Conservation (phyloP, 2,113 vertebrate species). For the Gasterosteus nipponicus region DNA sequence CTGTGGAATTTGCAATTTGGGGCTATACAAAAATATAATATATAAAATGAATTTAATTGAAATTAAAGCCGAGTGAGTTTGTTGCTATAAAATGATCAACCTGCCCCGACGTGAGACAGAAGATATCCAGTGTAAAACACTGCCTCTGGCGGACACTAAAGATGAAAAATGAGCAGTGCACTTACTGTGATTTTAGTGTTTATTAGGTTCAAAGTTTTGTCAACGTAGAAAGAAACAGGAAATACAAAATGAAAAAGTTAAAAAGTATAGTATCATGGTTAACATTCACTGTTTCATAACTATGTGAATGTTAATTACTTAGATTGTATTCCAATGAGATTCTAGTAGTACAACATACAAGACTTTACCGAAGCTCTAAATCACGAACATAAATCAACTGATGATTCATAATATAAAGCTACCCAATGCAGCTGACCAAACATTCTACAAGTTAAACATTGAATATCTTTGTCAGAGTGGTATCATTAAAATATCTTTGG, state of each 20-base stretch:
- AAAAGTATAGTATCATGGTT: slow-evolving; percentile 10
- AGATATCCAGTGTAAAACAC: too few species aligned
- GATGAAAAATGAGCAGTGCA: not conserved
- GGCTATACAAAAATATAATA: too few species aligned
- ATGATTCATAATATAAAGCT: not conserved
- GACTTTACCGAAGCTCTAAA: not conserved
- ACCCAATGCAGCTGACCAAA: not conserved
- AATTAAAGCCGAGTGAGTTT: too few species aligned
- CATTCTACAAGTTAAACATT: not conserved
- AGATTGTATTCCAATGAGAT: slow-evolving; percentile 7
- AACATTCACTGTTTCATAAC: slow-evolving; percentile 4
- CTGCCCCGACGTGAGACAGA: too few species aligned
- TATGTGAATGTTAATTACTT: not conserved
- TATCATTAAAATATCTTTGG: slow-evolving; percentile 2
- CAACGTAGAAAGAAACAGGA: not conserved
- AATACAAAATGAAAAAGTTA: not conserved
- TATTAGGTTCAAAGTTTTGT: slow-evolving; percentile 24
- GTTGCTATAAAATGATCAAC: too few species aligned
- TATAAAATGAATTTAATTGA: too few species aligned
- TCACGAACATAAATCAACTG: not conserved
- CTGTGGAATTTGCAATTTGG: too few species aligned
- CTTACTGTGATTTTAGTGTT: slow-evolving; percentile 3
- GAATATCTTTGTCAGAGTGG: not conserved
- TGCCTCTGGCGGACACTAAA: not conserved
- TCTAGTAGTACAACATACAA: not conserved